Evolutionary conservation across 2,113 vertebrate genomes (phyloP), one percentile per base, ranked within the genome.

Genomic region (Puffinus mauretanicus): DNA sequence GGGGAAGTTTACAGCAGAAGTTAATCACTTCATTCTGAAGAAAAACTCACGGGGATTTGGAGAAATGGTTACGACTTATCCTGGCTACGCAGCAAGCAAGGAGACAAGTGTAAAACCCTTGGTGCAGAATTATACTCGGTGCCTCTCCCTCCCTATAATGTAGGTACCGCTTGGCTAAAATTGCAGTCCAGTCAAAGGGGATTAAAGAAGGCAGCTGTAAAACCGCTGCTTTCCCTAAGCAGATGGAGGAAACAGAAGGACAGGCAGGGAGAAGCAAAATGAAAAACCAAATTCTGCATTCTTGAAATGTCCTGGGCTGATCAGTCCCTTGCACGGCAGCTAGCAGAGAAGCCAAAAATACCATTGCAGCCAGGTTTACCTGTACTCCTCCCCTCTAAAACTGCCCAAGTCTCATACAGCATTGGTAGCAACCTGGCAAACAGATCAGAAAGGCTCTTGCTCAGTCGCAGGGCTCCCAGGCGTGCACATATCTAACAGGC

Each of bases 1-100:
- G 94, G 84, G 90, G 87, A 97, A 95, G 96, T 97, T 96, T 95
- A 94, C 58, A 51, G 82, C 55, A 79, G 71, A 94, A 97, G 88
- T 95, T 95, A 97, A 97, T 98, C 97, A 95, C 83, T 95, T 97
- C 85, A 95, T 93, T 97, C 87, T 77, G 67, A 96, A 96, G 92
- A 88, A 96, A 95, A 92, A 91, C 82, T 94, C 88, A 24, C 67
- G 82, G 78, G 92, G 96, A 92, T 93, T 86, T 92, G 82, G 88
- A 84, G 76, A 93, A 94, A 97, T 10, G n/a, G 71, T 76, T 94
- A 83, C 8, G 92, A 96, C 79, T 97, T 96, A 94, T 96, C 89
- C 91, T 72, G 65, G 51, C 91, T 82, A 57, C 1, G 55, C 78
- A 93, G 87, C 84, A 46, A 96, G 92, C 72, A 44, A 71, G 88